Conservation (phyloP, 2,113 vertebrate genomes). For the Serilophus lunatus region DNA sequence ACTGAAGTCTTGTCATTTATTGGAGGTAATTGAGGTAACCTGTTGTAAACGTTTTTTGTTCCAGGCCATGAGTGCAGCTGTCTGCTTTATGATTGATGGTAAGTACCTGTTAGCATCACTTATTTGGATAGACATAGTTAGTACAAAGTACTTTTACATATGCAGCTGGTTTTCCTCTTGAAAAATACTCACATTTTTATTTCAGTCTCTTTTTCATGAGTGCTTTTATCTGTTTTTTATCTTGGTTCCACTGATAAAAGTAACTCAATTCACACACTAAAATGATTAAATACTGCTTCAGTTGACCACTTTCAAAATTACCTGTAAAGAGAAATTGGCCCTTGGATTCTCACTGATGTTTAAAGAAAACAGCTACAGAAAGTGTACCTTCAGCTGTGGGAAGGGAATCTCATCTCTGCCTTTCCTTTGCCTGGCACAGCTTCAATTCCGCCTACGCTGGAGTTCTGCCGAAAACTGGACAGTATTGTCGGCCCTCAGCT, state of each 20-base stretch:
- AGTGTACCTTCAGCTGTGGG: not conserved
- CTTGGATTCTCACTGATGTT: not conserved
- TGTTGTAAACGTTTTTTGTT: constrained; percentile 17
- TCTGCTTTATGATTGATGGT: constrained; percentile 98
- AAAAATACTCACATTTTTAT: not conserved
- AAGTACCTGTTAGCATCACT: constrained; percentile 54
- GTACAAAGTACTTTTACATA: not conserved
- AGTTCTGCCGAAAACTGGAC: constrained; percentile 93
- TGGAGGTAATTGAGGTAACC: not conserved
- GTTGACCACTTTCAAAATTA: not conserved
- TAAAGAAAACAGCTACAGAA: not conserved
- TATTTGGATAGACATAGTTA: not conserved
- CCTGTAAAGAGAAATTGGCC: not conserved
- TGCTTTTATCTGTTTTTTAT: not conserved
- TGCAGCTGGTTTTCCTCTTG: not conserved
- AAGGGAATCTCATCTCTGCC: not conserved
- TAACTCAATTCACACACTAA: not conserved
- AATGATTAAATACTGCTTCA: not conserved
- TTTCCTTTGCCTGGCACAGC: constrained; percentile 63
- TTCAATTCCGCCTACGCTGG: constrained; percentile 83
- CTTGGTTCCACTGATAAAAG: not conserved
- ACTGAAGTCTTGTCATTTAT: not conserved
- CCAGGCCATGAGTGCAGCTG: constrained; percentile 97
- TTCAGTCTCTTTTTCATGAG: not conserved
- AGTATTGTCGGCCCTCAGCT: constrained; percentile 94